These are phyloP conservation scores for Martes martes DNA, from an alignment of 2,113 vertebrate genomes.

Conservation along the genomic window DNA sequence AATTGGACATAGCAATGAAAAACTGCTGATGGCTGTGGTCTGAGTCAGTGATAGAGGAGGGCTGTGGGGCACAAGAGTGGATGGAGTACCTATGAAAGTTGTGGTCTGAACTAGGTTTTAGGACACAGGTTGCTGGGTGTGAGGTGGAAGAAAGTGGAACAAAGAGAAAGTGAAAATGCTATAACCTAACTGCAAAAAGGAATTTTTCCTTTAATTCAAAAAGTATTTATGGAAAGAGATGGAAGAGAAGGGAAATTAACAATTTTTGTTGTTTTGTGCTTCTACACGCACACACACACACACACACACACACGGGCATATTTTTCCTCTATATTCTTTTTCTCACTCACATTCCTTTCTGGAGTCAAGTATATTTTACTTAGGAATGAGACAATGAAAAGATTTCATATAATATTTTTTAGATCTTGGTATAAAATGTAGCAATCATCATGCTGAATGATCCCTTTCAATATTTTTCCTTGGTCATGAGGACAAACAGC, in stretches of 20 bases:
- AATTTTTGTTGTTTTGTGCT: neutral
- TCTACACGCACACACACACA: neutral
- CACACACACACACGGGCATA: neutral
- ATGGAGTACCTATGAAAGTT: neutral
- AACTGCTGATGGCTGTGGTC: neutral
- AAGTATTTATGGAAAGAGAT: neutral
- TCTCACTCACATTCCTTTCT: neutral
- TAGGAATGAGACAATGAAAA: neutral
- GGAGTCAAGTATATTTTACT: neutral
- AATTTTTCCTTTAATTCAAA: neutral
- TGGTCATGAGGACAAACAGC: neutral
- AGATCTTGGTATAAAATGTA: neutral
- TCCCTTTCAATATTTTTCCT: neutral
- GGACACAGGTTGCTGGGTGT: neutral
- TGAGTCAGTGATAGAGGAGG: neutral
- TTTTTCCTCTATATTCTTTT: neutral
- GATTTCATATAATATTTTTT: neutral
- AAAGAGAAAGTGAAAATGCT: neutral
- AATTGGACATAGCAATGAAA: neutral
- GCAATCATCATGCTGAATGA: neutral
- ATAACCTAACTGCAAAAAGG: neutral
- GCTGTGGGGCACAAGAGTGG: too few species aligned
- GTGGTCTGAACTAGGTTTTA: neutral
- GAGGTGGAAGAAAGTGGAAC: neutral
- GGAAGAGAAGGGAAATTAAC: neutral